These are phyloP conservation scores for Gambelia wislizenii DNA, from an alignment of 2,797 vertebrate species.

Conservation along the genomic window DNA sequence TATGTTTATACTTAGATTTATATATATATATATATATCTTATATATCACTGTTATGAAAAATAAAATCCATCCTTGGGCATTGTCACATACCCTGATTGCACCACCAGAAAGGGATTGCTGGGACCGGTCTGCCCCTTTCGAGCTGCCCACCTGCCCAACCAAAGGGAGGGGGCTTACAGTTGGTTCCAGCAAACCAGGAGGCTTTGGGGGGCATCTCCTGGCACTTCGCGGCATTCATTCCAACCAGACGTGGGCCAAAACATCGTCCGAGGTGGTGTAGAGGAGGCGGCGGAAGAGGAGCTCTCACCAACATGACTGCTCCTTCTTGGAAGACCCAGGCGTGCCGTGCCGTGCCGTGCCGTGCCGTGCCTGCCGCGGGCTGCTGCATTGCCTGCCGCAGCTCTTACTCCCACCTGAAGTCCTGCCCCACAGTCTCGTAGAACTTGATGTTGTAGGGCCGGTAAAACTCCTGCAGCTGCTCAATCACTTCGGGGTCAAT, in stretches of 20 bases:
- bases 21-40: background rate
- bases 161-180: background rate
- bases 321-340: constrained; percentile 1
- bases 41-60: constrained; percentile 25
- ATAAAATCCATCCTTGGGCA: constrained; percentile 36
- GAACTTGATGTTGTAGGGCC: constrained; percentile 95
- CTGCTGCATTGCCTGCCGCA: fast-evolving
- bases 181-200: background rate
- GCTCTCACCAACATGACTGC: background rate
- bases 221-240: background rate
- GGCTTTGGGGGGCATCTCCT: background rate
- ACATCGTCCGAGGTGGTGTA: background rate
- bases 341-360: background rate
- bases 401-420: constrained; percentile 92
- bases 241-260: background rate
- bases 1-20: constrained; percentile 3
- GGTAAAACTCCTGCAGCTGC: constrained; percentile 96
- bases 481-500: constrained; percentile 95
- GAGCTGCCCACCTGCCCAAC: background rate
- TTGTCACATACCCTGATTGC: constrained; percentile 18
- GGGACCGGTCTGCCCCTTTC: background rate
- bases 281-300: background rate
- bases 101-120: background rate
- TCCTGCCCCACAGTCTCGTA: constrained; percentile 97
- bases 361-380: fast-evolving